Conservation (phyloP, 2,888 invertebrate species). For the Embidobia sp. region DNA sequence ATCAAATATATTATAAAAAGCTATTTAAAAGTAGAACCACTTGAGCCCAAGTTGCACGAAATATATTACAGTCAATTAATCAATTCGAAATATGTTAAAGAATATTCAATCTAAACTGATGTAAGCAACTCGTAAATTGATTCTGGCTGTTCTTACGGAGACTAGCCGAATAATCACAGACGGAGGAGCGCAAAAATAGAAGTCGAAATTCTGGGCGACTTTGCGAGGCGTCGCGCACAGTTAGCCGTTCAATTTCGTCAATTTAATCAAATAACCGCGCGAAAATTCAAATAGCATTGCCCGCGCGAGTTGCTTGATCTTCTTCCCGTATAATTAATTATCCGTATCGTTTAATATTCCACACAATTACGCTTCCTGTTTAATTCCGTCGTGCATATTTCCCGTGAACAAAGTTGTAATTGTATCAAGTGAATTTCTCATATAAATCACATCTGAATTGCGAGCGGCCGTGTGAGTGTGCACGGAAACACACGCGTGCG, state of each 20-base stretch:
- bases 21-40: no score
- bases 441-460: conserved; percentile 43
- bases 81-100: no score
- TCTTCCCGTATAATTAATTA: conserved; percentile 43
- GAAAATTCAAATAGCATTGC: conserved; percentile 21
- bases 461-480: background rate
- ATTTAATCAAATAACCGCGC: conserved; percentile 14
- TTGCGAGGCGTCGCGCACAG: background rate
- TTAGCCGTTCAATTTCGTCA: conserved; percentile 3
- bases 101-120: no score
- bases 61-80: no score
- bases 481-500: background rate
- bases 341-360: conserved; percentile 54
- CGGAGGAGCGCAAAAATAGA: no score
- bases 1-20: no score
- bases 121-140: no score
- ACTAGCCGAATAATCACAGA: no score
- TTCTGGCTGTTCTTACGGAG: no score
- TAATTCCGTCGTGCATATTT: conserved; percentile 38
- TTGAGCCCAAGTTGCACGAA: no score
- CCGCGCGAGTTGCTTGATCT: conserved; percentile 8
- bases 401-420: conserved; percentile 41
- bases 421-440: conserved; percentile 52
- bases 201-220: no score
- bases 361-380: conserved; percentile 50